phyloP scores from a whole-genome alignment of 2,113 vertebrate genomes.

The Ictalurus punctatus region DNA sequence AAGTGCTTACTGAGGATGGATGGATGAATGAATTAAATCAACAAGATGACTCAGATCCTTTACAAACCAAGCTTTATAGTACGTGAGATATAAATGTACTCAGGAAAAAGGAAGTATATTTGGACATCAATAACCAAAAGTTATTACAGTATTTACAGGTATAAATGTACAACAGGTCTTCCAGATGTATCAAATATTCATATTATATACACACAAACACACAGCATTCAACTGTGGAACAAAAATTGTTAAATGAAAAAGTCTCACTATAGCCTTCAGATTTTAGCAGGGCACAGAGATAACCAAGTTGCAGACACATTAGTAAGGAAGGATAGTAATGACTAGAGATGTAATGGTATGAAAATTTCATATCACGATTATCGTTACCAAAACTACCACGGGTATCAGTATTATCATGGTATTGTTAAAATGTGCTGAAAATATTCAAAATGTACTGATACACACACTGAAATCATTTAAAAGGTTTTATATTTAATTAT shows the following conservation, averaged over 20 bases:
- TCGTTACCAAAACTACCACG: too few relatives aligned
- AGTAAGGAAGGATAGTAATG: neutral
- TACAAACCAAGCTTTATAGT: conserved; percentile 54
- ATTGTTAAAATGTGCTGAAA: too few relatives aligned
- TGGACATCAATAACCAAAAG: conserved; percentile 52
- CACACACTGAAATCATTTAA: too few relatives aligned
- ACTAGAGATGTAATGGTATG: neutral
- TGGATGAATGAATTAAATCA: neutral
- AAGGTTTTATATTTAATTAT: too few relatives aligned
- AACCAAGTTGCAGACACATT: neutral
- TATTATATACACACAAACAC: neutral
- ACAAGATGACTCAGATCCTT: conserved; percentile 33
- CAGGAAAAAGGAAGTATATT: neutral
- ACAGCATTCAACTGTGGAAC: conserved; percentile 57
- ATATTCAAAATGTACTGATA: too few relatives aligned
- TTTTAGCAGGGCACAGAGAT: conserved; percentile 20
- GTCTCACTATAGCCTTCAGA: conserved; percentile 43
- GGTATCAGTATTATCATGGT: too few relatives aligned
- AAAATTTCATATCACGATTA: too few relatives aligned
- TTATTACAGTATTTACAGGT: conserved; percentile 75
- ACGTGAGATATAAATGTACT: conserved; percentile 52
- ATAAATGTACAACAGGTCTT: conserved; percentile 61
- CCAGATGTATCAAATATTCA: conserved; percentile 56
- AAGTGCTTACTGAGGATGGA: neutral
- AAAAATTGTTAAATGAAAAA: conserved; percentile 32